phyloP scores from a whole-genome alignment of 2,888 invertebrate genomes.

The Lucinisca nassula region DNA sequence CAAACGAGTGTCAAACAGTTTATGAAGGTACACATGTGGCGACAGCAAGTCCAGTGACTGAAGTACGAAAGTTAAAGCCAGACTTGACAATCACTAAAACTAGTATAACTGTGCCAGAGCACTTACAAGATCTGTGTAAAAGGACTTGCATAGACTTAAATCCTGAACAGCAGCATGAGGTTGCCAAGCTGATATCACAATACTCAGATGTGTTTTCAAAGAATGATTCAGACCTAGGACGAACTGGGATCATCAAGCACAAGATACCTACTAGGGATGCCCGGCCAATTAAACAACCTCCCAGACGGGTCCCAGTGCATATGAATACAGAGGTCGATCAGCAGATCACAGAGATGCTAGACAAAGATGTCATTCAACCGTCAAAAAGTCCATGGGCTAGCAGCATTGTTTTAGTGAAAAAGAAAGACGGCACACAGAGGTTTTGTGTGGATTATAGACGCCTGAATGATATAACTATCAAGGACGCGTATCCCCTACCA shows the following conservation, averaged over 20 bases:
- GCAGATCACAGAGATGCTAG: constrained; percentile 41
- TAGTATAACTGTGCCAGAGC: not conserved
- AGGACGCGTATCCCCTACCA: too few species aligned
- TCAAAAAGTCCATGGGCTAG: not conserved
- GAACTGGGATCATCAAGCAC: constrained; percentile 49
- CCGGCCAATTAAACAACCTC: constrained; percentile 49
- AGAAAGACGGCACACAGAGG: not conserved
- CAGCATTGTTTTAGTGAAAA: not conserved
- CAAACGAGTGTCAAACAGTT: constrained; percentile 31
- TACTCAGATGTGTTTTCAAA: constrained; percentile 37
- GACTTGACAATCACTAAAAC: not conserved
- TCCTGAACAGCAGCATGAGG: not conserved
- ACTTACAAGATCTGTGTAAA: constrained; percentile 15
- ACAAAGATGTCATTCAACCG: not conserved
- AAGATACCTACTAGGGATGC: constrained; percentile 53
- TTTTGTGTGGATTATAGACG: too few species aligned
- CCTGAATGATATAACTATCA: too few species aligned
- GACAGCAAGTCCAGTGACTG: not conserved
- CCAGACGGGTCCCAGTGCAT: constrained; percentile 35
- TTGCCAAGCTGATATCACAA: constrained; percentile 10
- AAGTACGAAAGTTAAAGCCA: not conserved
- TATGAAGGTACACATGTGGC: constrained; percentile 52
- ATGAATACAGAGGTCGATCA: constrained; percentile 14
- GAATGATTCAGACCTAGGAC: constrained; percentile 28
- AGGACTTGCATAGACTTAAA: not conserved